Base-by-base conservation (phyloP, 2,888 invertebrate species). In the Cybosia mesomella region DNA sequence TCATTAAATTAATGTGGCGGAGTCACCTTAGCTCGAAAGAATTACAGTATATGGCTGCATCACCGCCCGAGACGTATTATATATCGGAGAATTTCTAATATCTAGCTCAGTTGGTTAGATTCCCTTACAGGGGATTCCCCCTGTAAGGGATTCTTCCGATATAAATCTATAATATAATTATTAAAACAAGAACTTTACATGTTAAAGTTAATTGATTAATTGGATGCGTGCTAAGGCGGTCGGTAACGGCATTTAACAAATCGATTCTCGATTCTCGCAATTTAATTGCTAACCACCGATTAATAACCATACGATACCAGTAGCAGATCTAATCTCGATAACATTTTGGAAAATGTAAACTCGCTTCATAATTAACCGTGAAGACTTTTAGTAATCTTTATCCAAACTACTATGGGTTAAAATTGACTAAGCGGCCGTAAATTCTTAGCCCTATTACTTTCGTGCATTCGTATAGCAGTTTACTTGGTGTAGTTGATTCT, bases 181-280 rank as follows among this genome's bases (percentile, higher is more conserved):
- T 9, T n/a, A 49, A n/a, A 77, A 65, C n/a, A 15, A 49, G 61
- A 69, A 49, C 65, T 32, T 57, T 64, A 53, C 53, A 64, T 61
- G 68, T 71, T 73, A 32, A 60, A 61, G 72, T 73, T 73, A 75
- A 73, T 72, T 67, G 68, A 34, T 71, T 72, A 75, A 77, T 67
- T 79, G 76, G 74, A 75, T 69, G 60, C 76, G 67, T 71, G 70
- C 85, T 87, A 87, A 88, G 85, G 85, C 86, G 80, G 83, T 91
- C 86, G 87, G 90, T 85, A 84, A 91, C 87, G 90, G 88, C 88
- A 85, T 85, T 90, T 91, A 89, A 88, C 85, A 85, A 90, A 90
- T 91, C 88, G 89, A 88, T 89, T 85, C 86, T 91, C 88, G 89
- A 88, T 89, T 85, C 86, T 84, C 87, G 88, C 90, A 85, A 89